These are phyloP conservation scores for Trachymyrmex septentrionalis DNA, from an alignment of 1,140 invertebrate genomes.

Conservation along the genomic window DNA sequence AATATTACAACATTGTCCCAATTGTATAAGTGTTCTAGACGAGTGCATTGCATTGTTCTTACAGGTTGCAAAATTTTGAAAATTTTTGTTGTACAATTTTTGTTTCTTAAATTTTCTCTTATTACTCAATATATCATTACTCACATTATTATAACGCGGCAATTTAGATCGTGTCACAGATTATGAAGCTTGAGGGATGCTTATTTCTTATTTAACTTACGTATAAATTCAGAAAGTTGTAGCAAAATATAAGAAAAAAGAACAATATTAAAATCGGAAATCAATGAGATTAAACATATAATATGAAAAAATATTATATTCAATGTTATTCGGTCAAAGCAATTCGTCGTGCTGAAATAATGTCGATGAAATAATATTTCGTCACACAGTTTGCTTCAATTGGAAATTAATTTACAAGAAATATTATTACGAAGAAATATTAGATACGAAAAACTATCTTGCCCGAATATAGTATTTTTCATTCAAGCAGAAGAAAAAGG, in stretches of 20 bases:
- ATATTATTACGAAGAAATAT: no score
- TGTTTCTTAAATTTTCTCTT: neutral
- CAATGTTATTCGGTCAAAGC: no score
- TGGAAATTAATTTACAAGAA: no score
- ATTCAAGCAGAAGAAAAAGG: neutral
- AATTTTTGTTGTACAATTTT: neutral
- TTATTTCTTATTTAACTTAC: neutral
- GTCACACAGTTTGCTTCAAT: no score
- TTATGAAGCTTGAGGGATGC: constrained; percentile 30
- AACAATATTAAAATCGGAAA: no score
- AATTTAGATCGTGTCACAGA: neutral
- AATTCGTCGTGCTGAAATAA: no score
- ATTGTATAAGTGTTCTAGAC: neutral
- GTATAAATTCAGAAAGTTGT: neutral
- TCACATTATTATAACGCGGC: neutral
- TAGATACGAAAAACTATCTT: no score
- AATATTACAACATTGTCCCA: neutral
- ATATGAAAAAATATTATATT: no score
- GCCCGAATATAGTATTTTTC: neutral
- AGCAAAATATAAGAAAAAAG: neutral
- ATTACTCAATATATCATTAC: neutral
- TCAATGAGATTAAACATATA: no score
- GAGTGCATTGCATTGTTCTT: constrained; percentile 27
- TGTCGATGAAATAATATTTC: no score
- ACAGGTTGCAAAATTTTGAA: neutral